These are phyloP conservation scores for Aramus guarauna DNA, from an alignment of 2,113 vertebrate genomes.

Conservation along the genomic window DNA sequence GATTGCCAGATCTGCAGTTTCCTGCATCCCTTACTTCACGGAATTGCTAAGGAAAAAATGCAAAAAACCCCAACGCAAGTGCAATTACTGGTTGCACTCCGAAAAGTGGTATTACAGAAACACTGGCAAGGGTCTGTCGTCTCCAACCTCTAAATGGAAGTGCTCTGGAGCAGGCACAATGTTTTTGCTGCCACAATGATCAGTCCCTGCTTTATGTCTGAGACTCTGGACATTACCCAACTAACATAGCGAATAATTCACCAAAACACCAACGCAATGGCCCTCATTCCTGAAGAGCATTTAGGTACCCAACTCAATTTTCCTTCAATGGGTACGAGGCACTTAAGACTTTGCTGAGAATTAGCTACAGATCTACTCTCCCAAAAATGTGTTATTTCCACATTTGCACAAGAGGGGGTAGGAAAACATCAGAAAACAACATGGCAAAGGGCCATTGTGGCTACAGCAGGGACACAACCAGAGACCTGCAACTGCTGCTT, in stretches of 20 bases:
- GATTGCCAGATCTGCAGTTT: slow-evolving; percentile 2
- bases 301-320: neutral
- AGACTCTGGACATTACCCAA: neutral
- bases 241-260: neutral
- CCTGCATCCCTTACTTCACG: neutral
- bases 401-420: neutral
- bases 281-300: neutral
- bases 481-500: neutral
- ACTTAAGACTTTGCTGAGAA: rapidly evolving
- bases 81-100: neutral
- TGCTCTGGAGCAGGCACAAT: neutral
- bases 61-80: neutral
- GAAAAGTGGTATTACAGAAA: neutral
- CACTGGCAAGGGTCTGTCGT: neutral
- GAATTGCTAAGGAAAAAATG: neutral
- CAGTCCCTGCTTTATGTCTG: neutral
- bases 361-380: neutral
- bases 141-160: neutral
- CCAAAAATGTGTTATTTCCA: rapidly evolving
- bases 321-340: neutral
- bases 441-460: neutral
- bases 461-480: neutral
- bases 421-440: neutral
- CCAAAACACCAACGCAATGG: neutral
- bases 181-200: neutral